Percentiles rank a stretch among this genome's conserved stretches.
Evolutionary conservation across 2,888 invertebrate species (phyloP).

Genomic region (Pollenia labialis): DNA sequence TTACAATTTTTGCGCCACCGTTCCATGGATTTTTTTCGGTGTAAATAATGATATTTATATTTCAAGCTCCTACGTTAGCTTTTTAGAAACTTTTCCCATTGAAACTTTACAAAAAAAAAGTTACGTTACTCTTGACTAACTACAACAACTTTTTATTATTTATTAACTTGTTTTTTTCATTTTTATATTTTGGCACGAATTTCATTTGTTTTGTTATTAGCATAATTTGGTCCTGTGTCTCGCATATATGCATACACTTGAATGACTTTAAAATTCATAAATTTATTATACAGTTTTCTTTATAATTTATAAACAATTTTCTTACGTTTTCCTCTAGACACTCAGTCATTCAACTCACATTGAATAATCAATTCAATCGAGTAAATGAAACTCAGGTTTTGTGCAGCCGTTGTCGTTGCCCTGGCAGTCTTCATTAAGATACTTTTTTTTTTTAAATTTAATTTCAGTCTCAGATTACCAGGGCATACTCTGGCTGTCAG

Average conservation of each 20-base stretch:
- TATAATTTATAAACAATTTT: neutral
- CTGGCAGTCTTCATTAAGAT: neutral
- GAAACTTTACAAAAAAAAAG: neutral
- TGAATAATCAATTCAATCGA: conserved; percentile 48
- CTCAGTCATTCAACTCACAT: conserved; percentile 36
- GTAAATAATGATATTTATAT: too few species aligned
- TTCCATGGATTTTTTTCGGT: too few species aligned
- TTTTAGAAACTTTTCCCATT: too few species aligned
- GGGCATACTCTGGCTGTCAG: conserved; percentile 23
- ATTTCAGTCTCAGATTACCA: conserved; percentile 43
- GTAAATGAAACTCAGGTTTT: conserved; percentile 37
- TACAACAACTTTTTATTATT: neutral
- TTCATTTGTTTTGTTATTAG: conserved; percentile 49
- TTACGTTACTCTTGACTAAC: neutral
- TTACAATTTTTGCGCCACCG: too few species aligned
- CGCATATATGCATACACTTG: conserved; percentile 31
- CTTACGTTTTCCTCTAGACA: conserved; percentile 30
- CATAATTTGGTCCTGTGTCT: conserved; percentile 53
- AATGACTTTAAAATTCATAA: conserved; percentile 50
- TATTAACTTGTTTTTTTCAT: conserved; percentile 4
- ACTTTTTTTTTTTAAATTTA: conserved; percentile 7
- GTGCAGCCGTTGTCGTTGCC: neutral
- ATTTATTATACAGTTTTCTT: conserved; percentile 45
- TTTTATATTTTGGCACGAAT: conserved; percentile 39
- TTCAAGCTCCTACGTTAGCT: too few species aligned